Conservation (phyloP, 1,140 invertebrate genomes). For the Drosophila ironensis region DNA sequence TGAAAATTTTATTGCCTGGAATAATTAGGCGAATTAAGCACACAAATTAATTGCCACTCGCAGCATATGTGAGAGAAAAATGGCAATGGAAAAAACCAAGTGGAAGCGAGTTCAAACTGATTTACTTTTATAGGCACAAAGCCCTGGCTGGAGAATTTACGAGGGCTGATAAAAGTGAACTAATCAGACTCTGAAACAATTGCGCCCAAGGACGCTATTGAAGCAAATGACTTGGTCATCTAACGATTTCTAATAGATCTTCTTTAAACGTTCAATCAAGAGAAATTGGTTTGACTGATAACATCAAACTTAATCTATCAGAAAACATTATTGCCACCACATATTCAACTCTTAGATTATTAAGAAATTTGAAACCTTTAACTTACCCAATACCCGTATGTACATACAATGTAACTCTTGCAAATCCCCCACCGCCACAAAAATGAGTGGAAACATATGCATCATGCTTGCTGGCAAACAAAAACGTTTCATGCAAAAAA, state of each 20-base stretch:
- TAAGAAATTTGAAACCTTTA: too few relatives aligned
- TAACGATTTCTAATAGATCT: too few relatives aligned
- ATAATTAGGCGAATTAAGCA: constrained; percentile 77
- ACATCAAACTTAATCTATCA: too few relatives aligned
- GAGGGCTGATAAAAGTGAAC: constrained; percentile 22
- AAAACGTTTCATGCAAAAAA: constrained; percentile 72
- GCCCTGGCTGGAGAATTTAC: constrained; percentile 54
- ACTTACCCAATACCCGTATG: too few relatives aligned
- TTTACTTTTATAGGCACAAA: constrained; percentile 72
- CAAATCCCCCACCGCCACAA: not conserved
- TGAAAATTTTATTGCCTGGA: constrained; percentile 77
- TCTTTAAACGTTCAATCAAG: too few relatives aligned
- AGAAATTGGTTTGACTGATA: too few relatives aligned
- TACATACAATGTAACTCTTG: too few relatives aligned
- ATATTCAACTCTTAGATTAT: too few relatives aligned
- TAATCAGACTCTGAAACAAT: constrained; percentile 16
- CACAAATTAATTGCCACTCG: constrained; percentile 71
- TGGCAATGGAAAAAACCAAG: not conserved
- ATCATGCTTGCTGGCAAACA: constrained; percentile 45
- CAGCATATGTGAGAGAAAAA: constrained; percentile 63
- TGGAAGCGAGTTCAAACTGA: constrained; percentile 50
- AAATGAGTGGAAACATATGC: constrained; percentile 55
- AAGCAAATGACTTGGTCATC: not conserved
- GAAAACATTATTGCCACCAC: too few relatives aligned
- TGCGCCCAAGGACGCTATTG: not conserved